Evolutionary conservation across 2,797 vertebrate genomes (phyloP), one percentile per base, ranked within the genome.

Genomic region (Dendrocincla fuliginosa): DNA sequence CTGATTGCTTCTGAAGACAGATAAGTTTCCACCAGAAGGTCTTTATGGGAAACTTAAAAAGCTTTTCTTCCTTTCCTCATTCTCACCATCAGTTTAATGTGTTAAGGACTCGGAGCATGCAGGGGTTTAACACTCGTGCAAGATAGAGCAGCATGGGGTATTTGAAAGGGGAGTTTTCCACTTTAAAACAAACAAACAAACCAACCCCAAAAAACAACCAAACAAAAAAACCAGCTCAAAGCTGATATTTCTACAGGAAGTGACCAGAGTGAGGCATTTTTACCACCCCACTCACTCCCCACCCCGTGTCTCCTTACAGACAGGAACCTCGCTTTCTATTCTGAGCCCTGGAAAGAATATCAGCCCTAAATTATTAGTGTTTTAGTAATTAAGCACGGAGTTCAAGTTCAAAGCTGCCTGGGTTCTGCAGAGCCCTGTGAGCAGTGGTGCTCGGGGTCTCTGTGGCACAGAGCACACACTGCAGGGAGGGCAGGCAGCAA

Each of bases 71-170:
- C 67, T 70, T 30, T 27, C 56, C 37, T n/a, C 5, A 0, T 56
- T 37, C 68, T 74, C 80, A 20, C 50, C 7, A 4, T 33, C 64
- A 28, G 32, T 32, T 67, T 24, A 27, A 68, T 0, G 28, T 2
- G 15, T 22, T 8, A 2, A 0, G 3, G 70, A 13, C 70, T 28
- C 53, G 0, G 4, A 50, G 15, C 69, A 11, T 0, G 3, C 70
- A 76, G 6, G 55, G 74, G 10, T 55, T 82, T 32, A 12, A 22
- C 22, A 6, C 3, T 37, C 13, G 32, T 37, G 59, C 33, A 41
- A 57, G 19, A 30, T 6, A 10, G 13, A 47, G 42, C 59, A 81
- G 39, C 27, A 17, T 1, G 0, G 17, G 44, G 16, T 6, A 27
- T 7, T 69, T 37, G 53, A 30, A 57, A 73, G 49, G 39, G n/a